Base-by-base conservation (phyloP, 2,113 vertebrate species). In the Trogon melanurus region DNA sequence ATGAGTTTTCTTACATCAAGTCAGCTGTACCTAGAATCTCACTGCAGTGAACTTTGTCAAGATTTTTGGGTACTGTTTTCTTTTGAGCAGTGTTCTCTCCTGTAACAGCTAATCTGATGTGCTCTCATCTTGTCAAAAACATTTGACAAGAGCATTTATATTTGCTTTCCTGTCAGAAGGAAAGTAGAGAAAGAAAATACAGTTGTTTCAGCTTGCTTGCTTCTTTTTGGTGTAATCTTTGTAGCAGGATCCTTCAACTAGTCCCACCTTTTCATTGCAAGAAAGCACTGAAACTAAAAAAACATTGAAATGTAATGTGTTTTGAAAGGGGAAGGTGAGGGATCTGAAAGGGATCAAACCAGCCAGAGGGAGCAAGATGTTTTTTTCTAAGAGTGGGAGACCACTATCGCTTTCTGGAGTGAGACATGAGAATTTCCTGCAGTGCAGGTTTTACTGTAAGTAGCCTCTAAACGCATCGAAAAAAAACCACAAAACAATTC, bases 401-500 rank as follows among this genome's bases (percentile, higher is more conserved):
- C 23, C 16, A 18, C 45, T 11, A 23, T 3, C 1, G 0, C 0
- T 5, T 56, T 82, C 53, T 50, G 48, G 27, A 62, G 44, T 19
- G 29, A 87, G 18, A 65, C 16, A 4, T 0, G 1, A 75, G 27
- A 64, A 60, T 38, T 60, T 36, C 53, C 22, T 7, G 15, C 32
- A 30, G 16, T 26, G 36, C 25, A 26, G 14, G 13, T 1, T 0
- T 60, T 85, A 14, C n/a, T 69, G 2, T 11, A 20, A 57, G 48
- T 22, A 51, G 65, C 36, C 2, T 3, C 48, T 88, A 34, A 88
- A 30, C 14, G 10, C 5, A 5, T 27, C 41, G 70, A 3, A 53
- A 41, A 67, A 41, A 41, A 41, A 41, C 9, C 13, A 41, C 13
- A 41, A 41, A 14, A 10, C 15, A 44, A 1, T 72, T 64, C 54